phyloP scores from a whole-genome alignment of 2,797 vertebrate species.

The Sebastes kiyomatsui region DNA sequence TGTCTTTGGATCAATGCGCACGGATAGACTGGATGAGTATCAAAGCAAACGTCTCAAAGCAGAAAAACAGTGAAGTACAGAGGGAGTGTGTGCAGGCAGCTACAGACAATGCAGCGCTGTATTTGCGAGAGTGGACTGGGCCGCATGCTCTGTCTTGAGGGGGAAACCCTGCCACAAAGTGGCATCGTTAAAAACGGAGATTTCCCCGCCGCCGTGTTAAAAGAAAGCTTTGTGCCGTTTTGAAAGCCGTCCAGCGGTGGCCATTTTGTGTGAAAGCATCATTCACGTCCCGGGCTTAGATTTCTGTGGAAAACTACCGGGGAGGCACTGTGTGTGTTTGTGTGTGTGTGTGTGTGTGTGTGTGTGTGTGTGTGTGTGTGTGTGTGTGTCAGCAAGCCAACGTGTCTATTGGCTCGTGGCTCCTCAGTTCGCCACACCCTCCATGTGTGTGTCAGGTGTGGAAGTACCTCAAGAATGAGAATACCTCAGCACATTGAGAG shows the following conservation, averaged over 20 bases:
- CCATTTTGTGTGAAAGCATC: conserved; percentile 74
- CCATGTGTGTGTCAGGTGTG: conserved; percentile 73
- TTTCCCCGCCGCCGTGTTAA: conserved; percentile 31
- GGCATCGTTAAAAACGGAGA: conserved; percentile 53
- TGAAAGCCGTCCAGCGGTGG: conserved; percentile 54
- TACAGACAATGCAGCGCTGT: conserved; percentile 34
- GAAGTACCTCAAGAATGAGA: conserved; percentile 59
- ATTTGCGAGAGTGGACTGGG: background rate
- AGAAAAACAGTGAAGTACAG: background rate
- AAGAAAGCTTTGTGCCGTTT: conserved; percentile 61
- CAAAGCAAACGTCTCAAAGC: background rate
- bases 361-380: conserved; percentile 21
- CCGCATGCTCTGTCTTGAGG: conserved; percentile 38
- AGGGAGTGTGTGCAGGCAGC: background rate
- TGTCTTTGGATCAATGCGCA: background rate
- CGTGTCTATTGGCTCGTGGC: conserved; percentile 43
- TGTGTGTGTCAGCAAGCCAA: background rate
- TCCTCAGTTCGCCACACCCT: conserved; percentile 52
- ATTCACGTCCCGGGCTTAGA: conserved; percentile 64
- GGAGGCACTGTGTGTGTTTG: conserved; percentile 23
- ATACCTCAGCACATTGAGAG: conserved; percentile 27
- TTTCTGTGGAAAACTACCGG: conserved; percentile 78
- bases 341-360: conserved; percentile 1
- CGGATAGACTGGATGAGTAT: background rate
- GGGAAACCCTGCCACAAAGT: conserved; percentile 38